Percentiles rank a stretch among this genome's conserved stretches.
Conservation (phyloP, 2,888 invertebrate genomes). For the Rhagonycha lutea region DNA sequence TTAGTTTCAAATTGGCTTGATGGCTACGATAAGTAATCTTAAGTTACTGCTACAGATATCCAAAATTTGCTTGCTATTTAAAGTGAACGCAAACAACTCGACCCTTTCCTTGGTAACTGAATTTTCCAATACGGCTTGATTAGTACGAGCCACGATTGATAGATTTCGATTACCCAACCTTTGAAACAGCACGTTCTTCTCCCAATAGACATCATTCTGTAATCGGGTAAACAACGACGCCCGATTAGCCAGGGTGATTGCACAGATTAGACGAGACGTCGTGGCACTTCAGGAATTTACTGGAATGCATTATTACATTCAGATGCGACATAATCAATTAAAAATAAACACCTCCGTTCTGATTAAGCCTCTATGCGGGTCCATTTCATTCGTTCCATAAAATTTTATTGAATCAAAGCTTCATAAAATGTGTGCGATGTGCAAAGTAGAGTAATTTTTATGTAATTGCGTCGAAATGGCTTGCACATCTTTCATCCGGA, state of each 20-base stretch:
- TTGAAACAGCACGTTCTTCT: constrained; percentile 22
- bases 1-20: constrained; percentile 15
- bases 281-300: constrained; percentile 23
- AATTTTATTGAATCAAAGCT: neutral
- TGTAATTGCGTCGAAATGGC: constrained; percentile 29
- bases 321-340: constrained; percentile 19
- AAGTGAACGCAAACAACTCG: constrained; percentile 23
- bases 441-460: constrained; percentile 13
- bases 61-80: constrained; percentile 16
- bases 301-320: constrained; percentile 22
- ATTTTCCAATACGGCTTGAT: constrained; percentile 28
- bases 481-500: constrained; percentile 33
- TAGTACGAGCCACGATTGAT: constrained; percentile 29
- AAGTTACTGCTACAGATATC: constrained; percentile 13
- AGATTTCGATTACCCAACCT: constrained; percentile 30
- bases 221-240: constrained; percentile 28
- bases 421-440: neutral
- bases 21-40: constrained; percentile 13
- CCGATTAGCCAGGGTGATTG: constrained; percentile 28
- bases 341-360: neutral
- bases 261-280: constrained; percentile 29
- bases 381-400: neutral
- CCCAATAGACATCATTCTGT: constrained; percentile 24
- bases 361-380: neutral
- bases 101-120: constrained; percentile 14